Conservation (phyloP, 2,888 invertebrate genomes). For the Drosophila diplacantha region DNA sequence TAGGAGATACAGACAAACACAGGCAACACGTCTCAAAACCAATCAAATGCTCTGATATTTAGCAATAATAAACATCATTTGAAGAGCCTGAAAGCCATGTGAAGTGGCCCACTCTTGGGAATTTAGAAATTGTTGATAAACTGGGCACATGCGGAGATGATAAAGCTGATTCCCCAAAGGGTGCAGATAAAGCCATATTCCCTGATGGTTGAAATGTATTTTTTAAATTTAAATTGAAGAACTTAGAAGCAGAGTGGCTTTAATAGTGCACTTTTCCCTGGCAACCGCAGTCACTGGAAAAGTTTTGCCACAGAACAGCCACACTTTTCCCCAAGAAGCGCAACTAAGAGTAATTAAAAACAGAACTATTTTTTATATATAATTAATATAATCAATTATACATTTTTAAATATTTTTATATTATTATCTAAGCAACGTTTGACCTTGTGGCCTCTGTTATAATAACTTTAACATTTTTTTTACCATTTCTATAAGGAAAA, state of each 20-base stretch:
- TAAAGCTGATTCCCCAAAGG: not conserved
- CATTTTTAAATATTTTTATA: not conserved
- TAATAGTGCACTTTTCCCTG: not conserved
- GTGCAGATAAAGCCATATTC: slow-evolving; percentile 16
- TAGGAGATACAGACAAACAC: not conserved
- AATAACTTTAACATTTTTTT: not conserved
- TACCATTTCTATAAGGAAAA: not conserved
- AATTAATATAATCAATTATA: not conserved
- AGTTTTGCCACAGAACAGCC: not conserved
- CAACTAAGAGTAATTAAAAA: not conserved
- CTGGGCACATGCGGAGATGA: not conserved
- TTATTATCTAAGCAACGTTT: not conserved
- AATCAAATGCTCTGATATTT: slow-evolving; percentile 3
- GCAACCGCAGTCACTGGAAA: not conserved
- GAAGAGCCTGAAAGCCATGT: slow-evolving; percentile 2
- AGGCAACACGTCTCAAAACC: not conserved
- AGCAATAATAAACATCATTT: not conserved
- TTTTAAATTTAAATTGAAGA: not conserved
- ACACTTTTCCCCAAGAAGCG: not conserved
- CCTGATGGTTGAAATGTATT: not conserved
- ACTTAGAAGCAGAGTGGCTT: not conserved
- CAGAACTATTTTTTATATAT: not conserved
- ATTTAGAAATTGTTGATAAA: slow-evolving; percentile 19
- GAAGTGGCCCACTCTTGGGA: slow-evolving; percentile 6
- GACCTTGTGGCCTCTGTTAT: not conserved